These are phyloP conservation scores for Pomatostomus ruficeps DNA, from an alignment of 2,113 vertebrate species.

Conservation along the genomic window DNA sequence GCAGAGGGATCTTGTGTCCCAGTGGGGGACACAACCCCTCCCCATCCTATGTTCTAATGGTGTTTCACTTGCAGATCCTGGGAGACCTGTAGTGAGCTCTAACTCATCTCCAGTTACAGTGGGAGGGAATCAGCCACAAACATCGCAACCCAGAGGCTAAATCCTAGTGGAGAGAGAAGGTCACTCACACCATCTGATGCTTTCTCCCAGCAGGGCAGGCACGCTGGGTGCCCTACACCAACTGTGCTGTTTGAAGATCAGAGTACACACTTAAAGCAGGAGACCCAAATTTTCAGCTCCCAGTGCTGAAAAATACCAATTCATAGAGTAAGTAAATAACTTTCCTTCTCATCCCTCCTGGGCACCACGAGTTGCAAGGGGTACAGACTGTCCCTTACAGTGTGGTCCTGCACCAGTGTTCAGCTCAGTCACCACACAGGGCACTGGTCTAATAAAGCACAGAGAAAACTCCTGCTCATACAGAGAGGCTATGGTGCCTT, in stretches of 20 bases:
- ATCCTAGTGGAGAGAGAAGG: not conserved
- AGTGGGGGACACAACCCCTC: not conserved
- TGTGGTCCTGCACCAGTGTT: fast-evolving
- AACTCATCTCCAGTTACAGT: not conserved
- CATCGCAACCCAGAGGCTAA: not conserved
- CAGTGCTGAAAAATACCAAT: not conserved
- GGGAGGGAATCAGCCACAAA: not conserved
- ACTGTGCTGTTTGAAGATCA: not conserved
- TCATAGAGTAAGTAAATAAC: not conserved
- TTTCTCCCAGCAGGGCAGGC: not conserved
- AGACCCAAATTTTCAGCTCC: not conserved
- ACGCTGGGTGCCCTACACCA: fast-evolving
- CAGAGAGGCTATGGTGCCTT: not conserved
- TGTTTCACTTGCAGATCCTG: not conserved
- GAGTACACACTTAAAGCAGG: too few relatives aligned
- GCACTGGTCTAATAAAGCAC: fast-evolving
- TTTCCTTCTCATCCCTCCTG: not conserved
- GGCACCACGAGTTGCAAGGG: fast-evolving
- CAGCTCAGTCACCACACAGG: not conserved
- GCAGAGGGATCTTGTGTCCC: not conserved
- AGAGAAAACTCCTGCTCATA: not conserved
- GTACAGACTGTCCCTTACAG: not conserved
- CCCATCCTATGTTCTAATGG: not conserved
- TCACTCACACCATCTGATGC: not conserved
- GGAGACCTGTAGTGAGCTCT: not conserved